These are phyloP conservation scores for Bradysia coprophila DNA, from an alignment of 1,140 invertebrate species.

Conservation along the genomic window DNA sequence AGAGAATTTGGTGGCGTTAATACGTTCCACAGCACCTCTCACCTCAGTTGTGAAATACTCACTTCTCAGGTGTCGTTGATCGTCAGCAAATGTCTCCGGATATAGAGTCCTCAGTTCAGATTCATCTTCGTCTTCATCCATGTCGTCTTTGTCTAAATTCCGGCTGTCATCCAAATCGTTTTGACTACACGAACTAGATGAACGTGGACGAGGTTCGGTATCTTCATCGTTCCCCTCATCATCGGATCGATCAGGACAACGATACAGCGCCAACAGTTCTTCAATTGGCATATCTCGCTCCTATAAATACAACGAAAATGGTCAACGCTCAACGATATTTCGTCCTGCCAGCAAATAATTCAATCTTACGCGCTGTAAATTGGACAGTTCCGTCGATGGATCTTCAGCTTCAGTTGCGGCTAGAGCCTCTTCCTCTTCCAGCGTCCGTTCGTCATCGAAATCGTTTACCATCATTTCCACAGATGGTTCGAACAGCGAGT, in stretches of 20 bases:
- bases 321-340: not conserved
- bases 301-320: not conserved
- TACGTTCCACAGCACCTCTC: no score
- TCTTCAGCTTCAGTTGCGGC: constrained; percentile 63
- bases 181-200: constrained; percentile 3
- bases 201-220: not conserved
- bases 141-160: constrained; percentile 16
- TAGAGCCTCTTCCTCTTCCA: constrained; percentile 91
- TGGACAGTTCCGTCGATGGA: constrained; percentile 71
- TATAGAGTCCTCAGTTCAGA: constrained; percentile 9
- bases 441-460: constrained; percentile 87
- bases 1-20: no score
- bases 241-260: constrained; percentile 12
- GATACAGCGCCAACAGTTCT: constrained; percentile 72
- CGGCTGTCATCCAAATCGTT: constrained; percentile 10
- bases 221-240: not conserved
- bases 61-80: constrained; percentile 28
- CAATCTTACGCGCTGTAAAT: constrained; percentile 54
- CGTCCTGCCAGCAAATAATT: not conserved
- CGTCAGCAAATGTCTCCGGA: constrained; percentile 5
- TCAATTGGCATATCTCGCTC: constrained; percentile 82
- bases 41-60: no score
- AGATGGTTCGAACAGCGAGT: constrained; percentile 37
- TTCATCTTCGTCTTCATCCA: constrained; percentile 21
- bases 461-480: constrained; percentile 91